phyloP scores from a whole-genome alignment of 92 coral and sea anemone genomes.

The Phymanthus crucifer region DNA sequence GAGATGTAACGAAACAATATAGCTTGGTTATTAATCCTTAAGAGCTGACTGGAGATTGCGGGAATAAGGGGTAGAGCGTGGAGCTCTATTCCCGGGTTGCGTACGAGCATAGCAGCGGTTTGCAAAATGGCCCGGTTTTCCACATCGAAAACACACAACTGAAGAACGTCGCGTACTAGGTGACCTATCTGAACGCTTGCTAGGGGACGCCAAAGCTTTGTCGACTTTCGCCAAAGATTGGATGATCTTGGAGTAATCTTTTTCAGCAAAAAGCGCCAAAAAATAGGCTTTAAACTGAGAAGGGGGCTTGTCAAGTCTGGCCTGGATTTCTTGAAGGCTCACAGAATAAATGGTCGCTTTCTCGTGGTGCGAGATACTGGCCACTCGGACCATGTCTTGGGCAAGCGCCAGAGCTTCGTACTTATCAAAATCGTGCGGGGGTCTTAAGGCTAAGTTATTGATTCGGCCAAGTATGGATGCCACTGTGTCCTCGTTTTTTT shows the following conservation, averaged over 20 bases:
- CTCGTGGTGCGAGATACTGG: background rate
- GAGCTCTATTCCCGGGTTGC: no score
- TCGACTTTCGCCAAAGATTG: constrained; percentile 15
- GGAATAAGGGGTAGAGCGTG: background rate
- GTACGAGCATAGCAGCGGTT: background rate
- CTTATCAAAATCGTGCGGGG: constrained; percentile 35
- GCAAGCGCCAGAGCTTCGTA: constrained; percentile 25
- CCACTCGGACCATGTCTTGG: constrained; percentile 21
- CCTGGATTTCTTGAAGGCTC: constrained; percentile 18
- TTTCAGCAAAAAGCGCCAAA: constrained; percentile 30
- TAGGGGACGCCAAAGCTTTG: background rate
- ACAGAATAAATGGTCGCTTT: constrained; percentile 13
- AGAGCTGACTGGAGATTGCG: background rate
- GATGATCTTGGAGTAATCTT: constrained; percentile 12
- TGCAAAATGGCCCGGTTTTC: constrained; percentile 21
- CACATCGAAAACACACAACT: constrained; percentile 11
- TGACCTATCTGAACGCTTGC: background rate
- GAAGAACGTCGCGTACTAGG: background rate
- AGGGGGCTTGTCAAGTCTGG: constrained; percentile 11
- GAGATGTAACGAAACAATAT: background rate
- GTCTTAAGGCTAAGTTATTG: constrained; percentile 4
- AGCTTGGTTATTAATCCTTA: background rate
- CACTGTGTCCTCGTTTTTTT: background rate
- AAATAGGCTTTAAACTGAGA: constrained; percentile 15
- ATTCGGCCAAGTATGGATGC: background rate